A percentile compares a stretch with the other conserved stretches of the same genome.
Conservation (phyloP, 2,888 invertebrate genomes). For the Apodemia mormo region DNA sequence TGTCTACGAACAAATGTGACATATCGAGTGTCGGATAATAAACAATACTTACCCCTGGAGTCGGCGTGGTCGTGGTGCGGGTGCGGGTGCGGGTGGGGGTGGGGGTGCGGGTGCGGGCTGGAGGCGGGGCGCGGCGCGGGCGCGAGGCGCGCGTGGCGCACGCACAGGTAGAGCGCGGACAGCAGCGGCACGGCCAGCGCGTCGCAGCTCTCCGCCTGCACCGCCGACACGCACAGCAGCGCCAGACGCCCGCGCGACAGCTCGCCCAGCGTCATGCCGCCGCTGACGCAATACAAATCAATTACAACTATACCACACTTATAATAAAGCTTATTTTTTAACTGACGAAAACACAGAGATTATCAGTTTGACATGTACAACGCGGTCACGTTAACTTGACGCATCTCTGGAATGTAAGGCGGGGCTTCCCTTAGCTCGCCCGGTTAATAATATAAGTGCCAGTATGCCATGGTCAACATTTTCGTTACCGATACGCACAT, state of each 20-base stretch:
- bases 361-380: too few relatives aligned
- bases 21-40: too few relatives aligned
- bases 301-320: too few relatives aligned
- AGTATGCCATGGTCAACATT: too few relatives aligned
- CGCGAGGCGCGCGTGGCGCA: slow-evolving; percentile 56
- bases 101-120: slow-evolving; percentile 38
- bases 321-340: too few relatives aligned
- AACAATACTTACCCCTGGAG: slow-evolving; percentile 22
- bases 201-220: slow-evolving; percentile 66
- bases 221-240: slow-evolving; percentile 68
- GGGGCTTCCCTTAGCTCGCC: too few relatives aligned
- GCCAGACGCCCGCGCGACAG: slow-evolving; percentile 60
- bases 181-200: slow-evolving; percentile 70
- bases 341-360: too few relatives aligned
- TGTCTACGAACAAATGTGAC: too few relatives aligned
- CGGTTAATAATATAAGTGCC: too few relatives aligned
- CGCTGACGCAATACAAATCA: slow-evolving; percentile 42
- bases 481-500: too few relatives aligned
- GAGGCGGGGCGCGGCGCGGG: slow-evolving; percentile 28
- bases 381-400: too few relatives aligned
- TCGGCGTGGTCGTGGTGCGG: slow-evolving; percentile 34
- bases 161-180: slow-evolving; percentile 69
- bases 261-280: slow-evolving; percentile 67
- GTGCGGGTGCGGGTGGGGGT: slow-evolving; percentile 34
- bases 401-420: too few relatives aligned